Evolutionary conservation across 2,113 vertebrate species (phyloP).

Genomic region (human (Homo sapiens)): DNA sequence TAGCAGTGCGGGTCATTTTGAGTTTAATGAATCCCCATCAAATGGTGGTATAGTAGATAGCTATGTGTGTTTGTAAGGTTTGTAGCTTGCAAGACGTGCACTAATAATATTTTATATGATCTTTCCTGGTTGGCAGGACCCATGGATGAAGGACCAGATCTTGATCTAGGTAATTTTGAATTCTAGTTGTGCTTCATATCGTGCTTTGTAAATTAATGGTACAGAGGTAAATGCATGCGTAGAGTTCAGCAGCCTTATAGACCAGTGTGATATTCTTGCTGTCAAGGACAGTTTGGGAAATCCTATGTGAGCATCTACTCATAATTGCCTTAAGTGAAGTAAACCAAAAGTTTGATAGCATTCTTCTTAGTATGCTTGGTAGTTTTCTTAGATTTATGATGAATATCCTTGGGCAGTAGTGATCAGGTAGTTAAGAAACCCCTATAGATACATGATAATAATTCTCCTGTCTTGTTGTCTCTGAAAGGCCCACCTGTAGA

Average conservation of each 20-base stretch:
- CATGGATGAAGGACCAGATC: slow-evolving; percentile 91
- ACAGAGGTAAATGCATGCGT: not conserved
- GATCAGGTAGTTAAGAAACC: not conserved
- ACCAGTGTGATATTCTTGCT: not conserved
- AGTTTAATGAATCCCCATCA: slow-evolving; percentile 80
- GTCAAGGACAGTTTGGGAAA: not conserved
- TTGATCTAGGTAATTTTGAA: slow-evolving; percentile 91
- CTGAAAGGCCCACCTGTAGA: slow-evolving; percentile 85
- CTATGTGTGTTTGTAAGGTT: slow-evolving; percentile 85
- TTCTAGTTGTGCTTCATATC: not conserved
- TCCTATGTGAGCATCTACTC: not conserved
- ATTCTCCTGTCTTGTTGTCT: slow-evolving; percentile 12
- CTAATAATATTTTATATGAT: slow-evolving; percentile 82
- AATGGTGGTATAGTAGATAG: slow-evolving; percentile 84
- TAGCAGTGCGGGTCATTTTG: slow-evolving; percentile 81
- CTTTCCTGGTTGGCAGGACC: slow-evolving; percentile 90
- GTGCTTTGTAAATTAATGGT: not conserved
- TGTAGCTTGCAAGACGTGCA: slow-evolving; percentile 78
- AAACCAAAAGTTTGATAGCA: not conserved
- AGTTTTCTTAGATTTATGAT: not conserved
- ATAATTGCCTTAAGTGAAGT: not conserved
- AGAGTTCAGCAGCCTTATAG: not conserved
- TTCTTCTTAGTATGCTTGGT: not conserved
- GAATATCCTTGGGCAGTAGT: not conserved
- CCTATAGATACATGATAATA: not conserved